Evolutionary conservation across 2,113 vertebrate genomes (phyloP).

Genomic region (Ceratotherium simum): DNA sequence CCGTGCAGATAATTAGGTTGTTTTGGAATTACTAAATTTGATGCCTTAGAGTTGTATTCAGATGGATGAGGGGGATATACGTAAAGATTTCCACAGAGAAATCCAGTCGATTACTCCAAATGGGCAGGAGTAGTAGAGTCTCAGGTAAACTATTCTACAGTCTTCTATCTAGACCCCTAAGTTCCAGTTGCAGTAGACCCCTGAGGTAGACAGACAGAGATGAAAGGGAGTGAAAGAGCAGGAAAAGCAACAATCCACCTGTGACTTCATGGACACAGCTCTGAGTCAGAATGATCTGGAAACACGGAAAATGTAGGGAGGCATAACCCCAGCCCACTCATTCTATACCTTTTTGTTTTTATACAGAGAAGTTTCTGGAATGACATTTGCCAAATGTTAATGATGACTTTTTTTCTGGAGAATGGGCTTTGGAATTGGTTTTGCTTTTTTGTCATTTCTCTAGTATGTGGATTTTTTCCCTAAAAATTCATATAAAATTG

Average conservation of each 20-base stretch:
- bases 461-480: background rate
- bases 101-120: background rate
- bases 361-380: background rate
- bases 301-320: background rate
- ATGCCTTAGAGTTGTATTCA: background rate
- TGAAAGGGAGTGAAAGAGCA: background rate
- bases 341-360: background rate
- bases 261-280: background rate
- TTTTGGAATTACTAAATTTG: background rate
- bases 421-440: background rate
- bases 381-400: background rate
- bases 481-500: background rate
- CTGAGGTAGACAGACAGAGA: background rate
- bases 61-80: background rate
- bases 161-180: background rate
- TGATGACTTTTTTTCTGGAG: background rate
- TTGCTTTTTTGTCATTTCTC: background rate
- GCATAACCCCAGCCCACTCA: background rate
- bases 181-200: background rate
- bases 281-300: background rate
- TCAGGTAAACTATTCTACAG: background rate
- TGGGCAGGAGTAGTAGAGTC: background rate
- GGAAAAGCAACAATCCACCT: background rate
- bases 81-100: background rate
- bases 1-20: background rate